phyloP scores from a whole-genome alignment of 30 jellyfish, hydroid and myxozoan genomes.

The Morbakka virulenta region DNA sequence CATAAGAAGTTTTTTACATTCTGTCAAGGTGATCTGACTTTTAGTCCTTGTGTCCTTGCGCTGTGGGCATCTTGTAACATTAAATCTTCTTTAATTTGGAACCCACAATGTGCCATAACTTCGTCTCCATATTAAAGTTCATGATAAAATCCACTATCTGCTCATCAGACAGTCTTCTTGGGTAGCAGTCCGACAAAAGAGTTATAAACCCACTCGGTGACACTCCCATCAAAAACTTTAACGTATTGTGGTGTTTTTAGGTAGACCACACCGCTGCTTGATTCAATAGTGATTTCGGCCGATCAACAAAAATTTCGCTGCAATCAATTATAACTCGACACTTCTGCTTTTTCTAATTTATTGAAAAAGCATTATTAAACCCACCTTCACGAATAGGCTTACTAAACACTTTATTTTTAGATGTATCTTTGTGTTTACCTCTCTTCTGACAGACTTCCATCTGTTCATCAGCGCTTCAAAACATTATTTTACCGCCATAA shows the following conservation, averaged over 20 bases:
- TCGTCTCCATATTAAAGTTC: too few relatives aligned
- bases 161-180: slow-evolving; percentile 50
- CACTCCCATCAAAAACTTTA: slow-evolving; percentile 39
- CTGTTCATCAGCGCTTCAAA: too few relatives aligned
- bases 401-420: too few relatives aligned
- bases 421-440: too few relatives aligned
- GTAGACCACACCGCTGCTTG: slow-evolving; percentile 66
- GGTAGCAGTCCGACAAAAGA: slow-evolving; percentile 50
- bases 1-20: slow-evolving; percentile 4
- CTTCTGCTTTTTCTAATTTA: too few relatives aligned
- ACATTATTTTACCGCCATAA: too few relatives aligned
- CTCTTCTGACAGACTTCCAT: too few relatives aligned
- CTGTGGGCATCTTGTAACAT: slow-evolving; percentile 20
- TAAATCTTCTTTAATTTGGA: slow-evolving; percentile 38
- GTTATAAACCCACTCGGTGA: slow-evolving; percentile 45
- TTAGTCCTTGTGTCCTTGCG: slow-evolving; percentile 16
- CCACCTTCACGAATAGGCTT: too few relatives aligned
- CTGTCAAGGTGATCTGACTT: slow-evolving; percentile 26
- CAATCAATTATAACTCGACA: slow-evolving; percentile 47
- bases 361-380: too few relatives aligned
- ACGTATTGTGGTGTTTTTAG: slow-evolving; percentile 48
- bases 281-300: slow-evolving; percentile 35
- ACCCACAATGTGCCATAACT: slow-evolving; percentile 54
- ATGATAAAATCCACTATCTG: slow-evolving; percentile 22
- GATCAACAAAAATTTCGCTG: slow-evolving; percentile 27